Percentiles rank a stretch among this genome's conserved stretches.
These are phyloP conservation scores for Ephialtes manifestator DNA, from an alignment of 2,888 invertebrate species.

Conservation along the genomic window DNA sequence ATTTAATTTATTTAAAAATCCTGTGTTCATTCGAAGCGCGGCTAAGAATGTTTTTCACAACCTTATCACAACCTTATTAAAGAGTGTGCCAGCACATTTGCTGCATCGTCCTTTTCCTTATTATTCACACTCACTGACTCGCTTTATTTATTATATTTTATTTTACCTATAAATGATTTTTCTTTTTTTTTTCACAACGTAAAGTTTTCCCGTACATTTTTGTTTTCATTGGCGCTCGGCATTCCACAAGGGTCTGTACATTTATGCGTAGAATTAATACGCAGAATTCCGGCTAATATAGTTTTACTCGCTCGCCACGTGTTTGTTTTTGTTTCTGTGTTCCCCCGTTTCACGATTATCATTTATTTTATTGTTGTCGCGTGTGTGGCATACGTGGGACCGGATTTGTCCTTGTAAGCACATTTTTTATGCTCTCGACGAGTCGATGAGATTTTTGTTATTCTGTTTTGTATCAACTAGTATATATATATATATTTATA, in stretches of 20 bases:
- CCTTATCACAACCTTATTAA: slow-evolving; percentile 86
- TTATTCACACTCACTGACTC: slow-evolving; percentile 11
- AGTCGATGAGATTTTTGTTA: slow-evolving; percentile 24
- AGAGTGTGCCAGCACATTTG: slow-evolving; percentile 79
- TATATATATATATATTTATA: slow-evolving; percentile 54
- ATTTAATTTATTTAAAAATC: slow-evolving; percentile 76
- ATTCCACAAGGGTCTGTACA: slow-evolving; percentile 43
- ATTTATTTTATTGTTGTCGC: slow-evolving; percentile 65
- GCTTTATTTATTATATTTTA: neutral
- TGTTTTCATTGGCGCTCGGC: slow-evolving; percentile 12
- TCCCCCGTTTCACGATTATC: slow-evolving; percentile 49
- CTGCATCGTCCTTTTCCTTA: slow-evolving; percentile 35
- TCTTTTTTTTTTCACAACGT: neutral
- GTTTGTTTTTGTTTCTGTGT: slow-evolving; percentile 46
- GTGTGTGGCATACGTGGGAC: slow-evolving; percentile 31
- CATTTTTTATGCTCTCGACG: slow-evolving; percentile 12
- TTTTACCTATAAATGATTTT: neutral
- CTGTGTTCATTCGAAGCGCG: slow-evolving; percentile 81
- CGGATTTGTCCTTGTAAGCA: neutral
- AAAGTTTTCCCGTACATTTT: neutral
- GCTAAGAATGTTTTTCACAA: slow-evolving; percentile 85
- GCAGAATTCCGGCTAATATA: neutral
- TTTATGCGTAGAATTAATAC: slow-evolving; percentile 18
- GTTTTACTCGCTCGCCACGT: slow-evolving; percentile 34
- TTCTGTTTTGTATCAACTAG: slow-evolving; percentile 56